phyloP scores from a whole-genome alignment of 37 sponge, comb jelly and placozoan genomes.

The Agelas oroides region DNA sequence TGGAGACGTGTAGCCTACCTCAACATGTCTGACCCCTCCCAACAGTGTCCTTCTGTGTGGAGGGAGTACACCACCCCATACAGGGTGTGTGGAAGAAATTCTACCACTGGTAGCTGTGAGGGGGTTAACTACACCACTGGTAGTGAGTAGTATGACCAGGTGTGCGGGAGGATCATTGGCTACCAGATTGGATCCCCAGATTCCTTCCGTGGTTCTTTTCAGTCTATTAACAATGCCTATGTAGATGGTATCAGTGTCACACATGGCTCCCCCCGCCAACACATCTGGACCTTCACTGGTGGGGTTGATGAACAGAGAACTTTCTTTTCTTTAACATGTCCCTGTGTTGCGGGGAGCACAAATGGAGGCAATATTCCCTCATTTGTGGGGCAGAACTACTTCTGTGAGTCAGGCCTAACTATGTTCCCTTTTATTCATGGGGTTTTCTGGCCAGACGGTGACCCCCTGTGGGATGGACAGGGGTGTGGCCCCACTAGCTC shows the following conservation, averaged over 20 bases:
- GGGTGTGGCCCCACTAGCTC: constrained; percentile 7
- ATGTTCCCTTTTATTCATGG: not conserved
- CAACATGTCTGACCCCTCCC: constrained; percentile 10
- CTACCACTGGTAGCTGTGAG: too few species aligned
- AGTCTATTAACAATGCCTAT: not conserved
- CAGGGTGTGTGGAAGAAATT: not conserved
- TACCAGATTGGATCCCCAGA: not conserved
- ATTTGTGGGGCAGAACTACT: constrained; percentile 18
- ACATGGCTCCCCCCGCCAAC: not conserved
- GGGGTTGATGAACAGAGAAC: too few species aligned
- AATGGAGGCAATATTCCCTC: not conserved
- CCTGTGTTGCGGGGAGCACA: too few species aligned
- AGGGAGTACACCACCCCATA: not conserved
- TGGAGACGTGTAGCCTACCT: constrained; percentile 15
- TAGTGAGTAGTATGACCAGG: not conserved
- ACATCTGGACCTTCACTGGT: not conserved
- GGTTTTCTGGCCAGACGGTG: not conserved
- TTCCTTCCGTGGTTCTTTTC: not conserved
- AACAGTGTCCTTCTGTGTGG: not conserved
- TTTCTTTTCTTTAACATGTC: too few species aligned
- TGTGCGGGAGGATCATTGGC: constrained; percentile 2
- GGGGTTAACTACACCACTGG: too few species aligned
- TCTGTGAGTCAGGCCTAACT: not conserved
- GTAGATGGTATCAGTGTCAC: not conserved
- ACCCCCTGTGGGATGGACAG: constrained; percentile 26